These are phyloP conservation scores for Conger conger DNA, from an alignment of 2,113 vertebrate species.

Conservation along the genomic window DNA sequence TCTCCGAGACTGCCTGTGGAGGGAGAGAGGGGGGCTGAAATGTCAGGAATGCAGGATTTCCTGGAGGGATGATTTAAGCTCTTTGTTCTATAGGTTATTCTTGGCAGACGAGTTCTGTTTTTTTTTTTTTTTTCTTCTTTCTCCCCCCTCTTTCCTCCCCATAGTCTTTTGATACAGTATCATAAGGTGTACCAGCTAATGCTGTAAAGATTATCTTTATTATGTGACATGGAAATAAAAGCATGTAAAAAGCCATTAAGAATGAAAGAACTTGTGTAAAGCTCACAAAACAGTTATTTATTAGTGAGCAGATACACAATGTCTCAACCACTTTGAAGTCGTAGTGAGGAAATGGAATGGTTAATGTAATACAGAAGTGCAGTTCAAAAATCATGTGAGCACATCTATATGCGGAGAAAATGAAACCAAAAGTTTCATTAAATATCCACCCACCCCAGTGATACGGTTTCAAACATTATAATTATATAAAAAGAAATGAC, in stretches of 20 bases:
- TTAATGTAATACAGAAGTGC: not conserved
- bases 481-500: no score
- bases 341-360: not conserved
- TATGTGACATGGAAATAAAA: not conserved
- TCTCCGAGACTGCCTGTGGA: not conserved
- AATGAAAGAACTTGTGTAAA: not conserved
- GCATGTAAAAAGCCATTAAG: not conserved
- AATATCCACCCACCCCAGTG: not conserved
- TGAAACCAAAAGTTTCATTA: not conserved
- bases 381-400: not conserved
- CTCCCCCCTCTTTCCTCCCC: not conserved
- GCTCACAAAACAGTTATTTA: not conserved
- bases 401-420: not conserved
- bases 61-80: slow-evolving; percentile 11
- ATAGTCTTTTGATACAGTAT: not conserved
- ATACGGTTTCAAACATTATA: not conserved
- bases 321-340: not conserved
- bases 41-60: slow-evolving; percentile 11
- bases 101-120: slow-evolving; percentile 1
- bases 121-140: not conserved
- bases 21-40: slow-evolving; percentile 2
- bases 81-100: slow-evolving; percentile 8
- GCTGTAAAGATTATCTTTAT: not conserved
- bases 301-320: not conserved
- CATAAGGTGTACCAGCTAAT: not conserved